phyloP scores from a whole-genome alignment of 2,797 vertebrate genomes.

The Hydrophis major region DNA sequence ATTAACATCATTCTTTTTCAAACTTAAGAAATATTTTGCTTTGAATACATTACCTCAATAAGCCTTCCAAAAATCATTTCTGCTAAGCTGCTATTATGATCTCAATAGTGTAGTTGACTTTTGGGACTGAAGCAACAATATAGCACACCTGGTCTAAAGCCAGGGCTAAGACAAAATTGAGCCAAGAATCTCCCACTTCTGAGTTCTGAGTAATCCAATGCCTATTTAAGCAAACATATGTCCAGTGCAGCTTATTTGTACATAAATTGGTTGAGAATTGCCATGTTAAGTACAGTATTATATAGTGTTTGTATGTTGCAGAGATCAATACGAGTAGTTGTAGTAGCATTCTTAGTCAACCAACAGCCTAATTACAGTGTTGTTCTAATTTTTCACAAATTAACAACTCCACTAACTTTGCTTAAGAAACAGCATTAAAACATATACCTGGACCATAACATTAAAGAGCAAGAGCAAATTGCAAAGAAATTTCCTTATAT shows the following conservation, averaged over 20 bases:
- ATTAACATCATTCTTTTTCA: background rate
- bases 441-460: background rate
- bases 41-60: background rate
- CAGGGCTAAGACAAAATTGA: background rate
- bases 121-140: background rate
- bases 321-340: background rate
- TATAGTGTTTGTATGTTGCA: background rate
- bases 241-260: background rate
- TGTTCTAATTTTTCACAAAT: background rate
- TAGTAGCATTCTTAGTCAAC: background rate
- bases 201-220: background rate
- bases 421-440: background rate
- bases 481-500: background rate
- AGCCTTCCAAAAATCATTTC: background rate
- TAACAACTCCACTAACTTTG: background rate
- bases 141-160: background rate
- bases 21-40: background rate
- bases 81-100: background rate
- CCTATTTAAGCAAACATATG: background rate
- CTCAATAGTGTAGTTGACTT: background rate
- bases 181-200: background rate
- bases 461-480: background rate
- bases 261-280: background rate
- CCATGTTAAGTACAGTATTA: background rate
- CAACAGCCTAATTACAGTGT: background rate